phyloP scores from a whole-genome alignment of 2,797 vertebrate genomes.

The Limnodromus scolopaceus region DNA sequence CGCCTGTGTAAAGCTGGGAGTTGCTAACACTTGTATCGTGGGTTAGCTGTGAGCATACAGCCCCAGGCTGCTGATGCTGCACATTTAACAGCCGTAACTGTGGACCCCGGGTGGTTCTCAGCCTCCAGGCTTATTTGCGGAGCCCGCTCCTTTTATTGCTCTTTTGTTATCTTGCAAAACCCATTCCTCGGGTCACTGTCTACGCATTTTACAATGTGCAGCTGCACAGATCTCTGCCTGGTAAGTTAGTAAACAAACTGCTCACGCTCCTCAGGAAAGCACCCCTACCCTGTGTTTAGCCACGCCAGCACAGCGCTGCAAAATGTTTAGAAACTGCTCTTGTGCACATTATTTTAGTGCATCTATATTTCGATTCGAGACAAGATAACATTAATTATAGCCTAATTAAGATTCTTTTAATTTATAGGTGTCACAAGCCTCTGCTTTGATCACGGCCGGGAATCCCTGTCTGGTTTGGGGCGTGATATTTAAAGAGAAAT shows the following conservation, averaged over 20 bases:
- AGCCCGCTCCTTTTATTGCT: not conserved
- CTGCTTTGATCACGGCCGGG: not conserved
- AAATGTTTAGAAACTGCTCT: not conserved
- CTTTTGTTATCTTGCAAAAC: not conserved
- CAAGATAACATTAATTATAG: not conserved
- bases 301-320: not conserved
- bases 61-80: not conserved
- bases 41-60: not conserved
- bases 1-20: not conserved
- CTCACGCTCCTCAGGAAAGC: not conserved
- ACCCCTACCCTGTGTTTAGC: accelerated
- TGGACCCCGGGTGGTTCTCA: not conserved
- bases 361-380: not conserved
- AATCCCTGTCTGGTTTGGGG: not conserved
- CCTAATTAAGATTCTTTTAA: not conserved
- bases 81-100: not conserved
- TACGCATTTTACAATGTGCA: not conserved
- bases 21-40: not conserved
- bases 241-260: not conserved
- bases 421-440: not conserved
- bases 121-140: not conserved
- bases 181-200: not conserved
- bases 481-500: not conserved
- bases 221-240: not conserved
- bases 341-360: not conserved